Percentiles rank a stretch among this genome's conserved stretches.
These are phyloP conservation scores for Drosophila arizonae DNA, from an alignment of 1,140 invertebrate species.

Conservation along the genomic window DNA sequence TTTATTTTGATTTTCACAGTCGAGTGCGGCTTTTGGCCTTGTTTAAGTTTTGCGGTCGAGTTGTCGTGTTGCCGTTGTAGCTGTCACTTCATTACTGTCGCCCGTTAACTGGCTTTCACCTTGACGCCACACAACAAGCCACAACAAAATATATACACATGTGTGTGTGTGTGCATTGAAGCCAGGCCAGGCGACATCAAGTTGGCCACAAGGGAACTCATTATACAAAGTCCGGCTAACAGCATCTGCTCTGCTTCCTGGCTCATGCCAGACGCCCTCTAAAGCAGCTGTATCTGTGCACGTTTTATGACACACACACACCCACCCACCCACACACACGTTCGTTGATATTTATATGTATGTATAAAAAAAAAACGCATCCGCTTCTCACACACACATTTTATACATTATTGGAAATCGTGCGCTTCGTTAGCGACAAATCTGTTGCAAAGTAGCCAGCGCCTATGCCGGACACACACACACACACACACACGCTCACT, in stretches of 20 bases:
- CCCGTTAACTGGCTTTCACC: conserved; percentile 54
- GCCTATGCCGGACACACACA: conserved; percentile 19
- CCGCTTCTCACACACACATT: conserved; percentile 30
- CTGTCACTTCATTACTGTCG: conserved; percentile 52
- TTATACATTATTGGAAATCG: conserved; percentile 72
- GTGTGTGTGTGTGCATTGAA: no score
- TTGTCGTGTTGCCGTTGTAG: conserved; percentile 26
- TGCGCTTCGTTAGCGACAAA: conserved; percentile 78
- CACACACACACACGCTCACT: no score
- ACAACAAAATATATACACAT: conserved; percentile 11
- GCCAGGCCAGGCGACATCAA: conserved; percentile 21
- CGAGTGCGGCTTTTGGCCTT: conserved; percentile 39
- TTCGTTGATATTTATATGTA: neutral
- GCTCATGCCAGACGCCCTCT: neutral
- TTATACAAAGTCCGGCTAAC: conserved; percentile 45
- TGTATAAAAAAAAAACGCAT: no score
- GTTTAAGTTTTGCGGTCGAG: conserved; percentile 46
- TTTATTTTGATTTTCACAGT: conserved; percentile 40
- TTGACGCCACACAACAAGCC: conserved; percentile 34
- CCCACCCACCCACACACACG: neutral
- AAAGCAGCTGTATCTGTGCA: neutral
- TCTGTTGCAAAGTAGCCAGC: conserved; percentile 74
- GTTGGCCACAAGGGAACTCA: conserved; percentile 54
- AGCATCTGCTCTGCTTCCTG: neutral
- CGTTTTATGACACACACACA: conserved; percentile 24